Percentiles rank a stretch among this genome's conserved stretches.
These are phyloP conservation scores for Siderastrea siderea DNA, from an alignment of 92 coral and sea anemone species.

Conservation along the genomic window DNA sequence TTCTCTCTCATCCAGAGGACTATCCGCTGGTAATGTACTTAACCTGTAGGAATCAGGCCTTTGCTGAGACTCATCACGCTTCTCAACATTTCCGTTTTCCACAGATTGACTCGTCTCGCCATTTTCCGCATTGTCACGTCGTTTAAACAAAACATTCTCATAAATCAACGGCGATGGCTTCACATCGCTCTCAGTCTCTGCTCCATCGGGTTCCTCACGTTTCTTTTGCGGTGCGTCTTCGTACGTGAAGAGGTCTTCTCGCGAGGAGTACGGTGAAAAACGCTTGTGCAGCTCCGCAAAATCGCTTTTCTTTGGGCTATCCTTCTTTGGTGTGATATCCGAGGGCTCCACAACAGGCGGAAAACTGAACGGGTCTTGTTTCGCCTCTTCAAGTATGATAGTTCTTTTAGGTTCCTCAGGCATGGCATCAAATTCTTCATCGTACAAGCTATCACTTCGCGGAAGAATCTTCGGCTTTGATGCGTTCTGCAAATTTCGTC, in stretches of 20 bases:
- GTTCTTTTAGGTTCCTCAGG: not conserved
- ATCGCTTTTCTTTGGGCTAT: conserved; percentile 27
- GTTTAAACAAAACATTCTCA: conserved; percentile 93
- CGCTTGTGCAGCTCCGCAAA: conserved; percentile 73
- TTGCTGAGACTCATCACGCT: conserved; percentile 5
- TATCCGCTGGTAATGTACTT: conserved; percentile 76
- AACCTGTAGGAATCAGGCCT: conserved; percentile 67
- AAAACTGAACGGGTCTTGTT: conserved; percentile 81
- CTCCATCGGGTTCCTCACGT: conserved; percentile 43
- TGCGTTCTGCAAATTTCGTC: not conserved
- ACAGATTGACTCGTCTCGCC: not conserved
- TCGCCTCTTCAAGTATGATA: not conserved
- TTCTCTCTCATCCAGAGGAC: conserved; percentile 86
- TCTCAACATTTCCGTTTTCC: conserved; percentile 9
- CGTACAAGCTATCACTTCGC: conserved; percentile 80
- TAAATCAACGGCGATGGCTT: conserved; percentile 82
- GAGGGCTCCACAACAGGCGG: conserved; percentile 42
- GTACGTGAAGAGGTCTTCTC: conserved; percentile 67
- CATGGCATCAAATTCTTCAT: conserved; percentile 47
- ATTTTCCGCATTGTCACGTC: conserved; percentile 44
- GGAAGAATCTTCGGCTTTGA: conserved; percentile 35
- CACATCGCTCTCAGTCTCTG: conserved; percentile 44
- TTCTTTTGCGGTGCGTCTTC: not conserved
- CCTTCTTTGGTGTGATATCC: not conserved
- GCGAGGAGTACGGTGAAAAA: conserved; percentile 72